Percentiles rank a stretch among this genome's conserved stretches.
Evolutionary conservation across 92 coral and sea anemone species (phyloP).

Genomic region (Isaurus tuberculatus): DNA sequence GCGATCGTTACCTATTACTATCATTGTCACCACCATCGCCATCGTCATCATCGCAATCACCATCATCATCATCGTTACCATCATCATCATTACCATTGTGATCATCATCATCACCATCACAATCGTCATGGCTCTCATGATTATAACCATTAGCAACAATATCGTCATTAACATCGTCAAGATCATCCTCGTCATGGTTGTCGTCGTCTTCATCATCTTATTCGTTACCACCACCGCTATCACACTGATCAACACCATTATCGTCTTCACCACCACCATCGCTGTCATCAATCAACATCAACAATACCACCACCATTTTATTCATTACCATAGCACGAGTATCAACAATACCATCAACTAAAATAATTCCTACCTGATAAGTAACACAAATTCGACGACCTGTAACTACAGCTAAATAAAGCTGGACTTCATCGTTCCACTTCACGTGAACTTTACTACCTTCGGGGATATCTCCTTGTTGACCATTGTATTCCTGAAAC

Average conservation of each 20-base stretch:
- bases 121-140: background rate
- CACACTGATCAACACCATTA: background rate
- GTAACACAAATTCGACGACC: constrained; percentile 83
- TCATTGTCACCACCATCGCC: too few species aligned
- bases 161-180: background rate
- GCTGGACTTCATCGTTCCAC: constrained; percentile 72
- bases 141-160: background rate
- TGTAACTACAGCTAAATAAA: constrained; percentile 72
- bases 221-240: background rate
- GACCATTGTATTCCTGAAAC: constrained; percentile 63
- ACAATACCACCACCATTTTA: background rate
- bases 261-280: background rate
- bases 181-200: background rate
- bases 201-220: background rate
- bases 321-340: background rate
- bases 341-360: background rate
- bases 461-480: constrained; percentile 72
- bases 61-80: too few species aligned
- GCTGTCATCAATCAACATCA: background rate
- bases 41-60: too few species aligned
- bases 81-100: background rate
- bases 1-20: too few species aligned
- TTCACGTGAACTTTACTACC: constrained; percentile 73
- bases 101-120: background rate
- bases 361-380: constrained; percentile 64